phyloP scores from a whole-genome alignment of 2,888 invertebrate genomes.

The Melipona bicolor region DNA sequence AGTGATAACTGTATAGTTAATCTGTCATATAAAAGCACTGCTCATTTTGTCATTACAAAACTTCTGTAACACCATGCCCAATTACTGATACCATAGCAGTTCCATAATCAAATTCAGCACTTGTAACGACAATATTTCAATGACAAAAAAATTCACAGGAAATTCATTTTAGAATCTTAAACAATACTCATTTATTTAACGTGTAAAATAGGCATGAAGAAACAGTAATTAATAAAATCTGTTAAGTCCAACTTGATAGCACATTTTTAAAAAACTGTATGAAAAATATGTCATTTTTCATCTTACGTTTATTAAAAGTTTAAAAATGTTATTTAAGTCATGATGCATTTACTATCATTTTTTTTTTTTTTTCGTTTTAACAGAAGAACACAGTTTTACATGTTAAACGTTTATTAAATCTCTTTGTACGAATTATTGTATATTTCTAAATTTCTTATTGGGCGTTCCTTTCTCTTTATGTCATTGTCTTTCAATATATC shows the following conservation, averaged over 20 bases:
- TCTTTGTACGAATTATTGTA: conserved; percentile 50
- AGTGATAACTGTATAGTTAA: conserved; percentile 84
- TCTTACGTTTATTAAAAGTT: conserved; percentile 50
- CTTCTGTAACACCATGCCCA: conserved; percentile 65
- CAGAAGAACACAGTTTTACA: conserved; percentile 33
- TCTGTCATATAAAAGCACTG: conserved; percentile 69
- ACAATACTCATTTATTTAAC: conserved; percentile 75
- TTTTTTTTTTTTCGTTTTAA: conserved; percentile 30
- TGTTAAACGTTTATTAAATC: conserved; percentile 48
- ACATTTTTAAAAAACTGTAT: conserved; percentile 46
- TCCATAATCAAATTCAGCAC: conserved; percentile 69
- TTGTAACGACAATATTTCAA: conserved; percentile 73
- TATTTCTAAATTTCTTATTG: conserved; percentile 41
- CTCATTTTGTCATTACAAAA: conserved; percentile 70
- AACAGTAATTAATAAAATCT: conserved; percentile 70
- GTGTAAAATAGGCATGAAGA: conserved; percentile 76
- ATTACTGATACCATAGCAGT: conserved; percentile 70
- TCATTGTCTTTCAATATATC: conserved; percentile 11
- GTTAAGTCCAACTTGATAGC: conserved; percentile 60
- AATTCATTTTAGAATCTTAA: conserved; percentile 65
- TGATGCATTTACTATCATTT: conserved; percentile 36
- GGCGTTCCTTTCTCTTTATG: conserved; percentile 21
- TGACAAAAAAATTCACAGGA: conserved; percentile 61
- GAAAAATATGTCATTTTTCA: conserved; percentile 44
- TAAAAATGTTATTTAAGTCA: conserved; percentile 36